Evolutionary conservation across 2,113 vertebrate species (phyloP), one percentile per base, ranked within the genome.

Genomic region (Blennius ocellaris): DNA sequence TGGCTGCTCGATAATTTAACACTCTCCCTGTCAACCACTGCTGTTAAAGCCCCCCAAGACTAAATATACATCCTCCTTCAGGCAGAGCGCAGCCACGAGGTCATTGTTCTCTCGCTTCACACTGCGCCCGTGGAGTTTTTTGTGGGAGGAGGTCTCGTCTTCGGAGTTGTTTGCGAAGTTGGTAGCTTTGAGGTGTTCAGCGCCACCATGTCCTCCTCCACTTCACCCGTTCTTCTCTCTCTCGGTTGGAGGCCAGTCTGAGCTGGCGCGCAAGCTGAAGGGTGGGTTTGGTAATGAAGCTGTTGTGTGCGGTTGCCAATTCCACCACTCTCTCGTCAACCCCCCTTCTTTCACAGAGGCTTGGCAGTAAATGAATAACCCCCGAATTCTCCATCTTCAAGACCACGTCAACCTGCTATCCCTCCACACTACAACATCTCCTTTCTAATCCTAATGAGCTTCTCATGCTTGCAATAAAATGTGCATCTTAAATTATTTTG

Each of bases 1-100:
- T n/a, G 41, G 52, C 68, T 74, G 68, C 77, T 89, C 61, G 86
- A 89, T 87, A 84, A 87, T 88, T 87, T 68, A 86, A 78, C 67
- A 72, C 59, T 68, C 21, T 49, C 50, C 54, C 81, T 80, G 84
- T 87, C 63, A 70, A 81, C 73, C 71, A 53, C 74, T 65, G 52
- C 63, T 66, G 40, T 68, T 72, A 67, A 85, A 66, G 38, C 52
- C 39, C 50, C 39, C 21, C 21, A 2, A 37, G 65, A 76, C 76
- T 81, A 90, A 85, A 81, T 85, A 86, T 76, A 78, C 69, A 74
- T 47, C n/a, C 55, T 77, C 63, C 36, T 69, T 44, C 45, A 6
- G 73, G 64, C 47, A 68, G 74, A 74, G 60, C 15, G 59, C 78
- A 59, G 48, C 50, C 53, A 56, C 48, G 63, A 80, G 83, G 82